These are phyloP conservation scores for Melanotaenia maccullochi DNA, from an alignment of 2,797 vertebrate genomes.

Conservation along the genomic window DNA sequence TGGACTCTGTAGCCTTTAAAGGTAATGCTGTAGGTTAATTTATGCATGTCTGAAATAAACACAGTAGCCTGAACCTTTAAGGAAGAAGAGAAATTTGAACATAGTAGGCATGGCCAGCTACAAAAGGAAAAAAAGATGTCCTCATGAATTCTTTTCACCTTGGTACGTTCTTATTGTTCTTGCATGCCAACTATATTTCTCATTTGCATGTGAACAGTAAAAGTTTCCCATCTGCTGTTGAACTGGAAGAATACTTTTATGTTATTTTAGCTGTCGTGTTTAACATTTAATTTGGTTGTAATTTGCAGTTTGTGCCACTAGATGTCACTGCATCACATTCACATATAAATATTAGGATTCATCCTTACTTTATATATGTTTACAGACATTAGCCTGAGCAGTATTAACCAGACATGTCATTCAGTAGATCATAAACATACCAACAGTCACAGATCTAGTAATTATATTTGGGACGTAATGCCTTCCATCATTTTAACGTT, in stretches of 20 bases:
- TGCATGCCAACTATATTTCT: background rate
- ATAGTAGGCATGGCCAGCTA: background rate
- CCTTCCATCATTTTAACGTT: too few species aligned
- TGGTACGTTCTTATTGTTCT: background rate
- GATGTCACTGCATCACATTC: background rate
- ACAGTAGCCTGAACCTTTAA: background rate
- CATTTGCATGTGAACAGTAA: background rate
- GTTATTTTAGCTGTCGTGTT: background rate
- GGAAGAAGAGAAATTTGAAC: background rate
- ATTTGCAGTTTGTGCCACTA: slow-evolving; percentile 2
- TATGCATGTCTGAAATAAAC: background rate
- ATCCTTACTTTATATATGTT: background rate
- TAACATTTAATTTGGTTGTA: background rate
- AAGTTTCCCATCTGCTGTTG: background rate
- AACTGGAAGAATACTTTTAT: too few species aligned
- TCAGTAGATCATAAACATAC: background rate
- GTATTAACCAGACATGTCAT: background rate
- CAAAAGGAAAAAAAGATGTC: background rate
- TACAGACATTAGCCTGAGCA: background rate
- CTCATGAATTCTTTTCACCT: too few species aligned
- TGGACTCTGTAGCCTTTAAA: background rate
- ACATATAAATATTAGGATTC: background rate
- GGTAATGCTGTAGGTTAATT: background rate
- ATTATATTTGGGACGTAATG: too few species aligned
- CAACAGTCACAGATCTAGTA: background rate